These are phyloP conservation scores for Folsomia manolachei DNA, from an alignment of 2,888 invertebrate species.

Conservation along the genomic window DNA sequence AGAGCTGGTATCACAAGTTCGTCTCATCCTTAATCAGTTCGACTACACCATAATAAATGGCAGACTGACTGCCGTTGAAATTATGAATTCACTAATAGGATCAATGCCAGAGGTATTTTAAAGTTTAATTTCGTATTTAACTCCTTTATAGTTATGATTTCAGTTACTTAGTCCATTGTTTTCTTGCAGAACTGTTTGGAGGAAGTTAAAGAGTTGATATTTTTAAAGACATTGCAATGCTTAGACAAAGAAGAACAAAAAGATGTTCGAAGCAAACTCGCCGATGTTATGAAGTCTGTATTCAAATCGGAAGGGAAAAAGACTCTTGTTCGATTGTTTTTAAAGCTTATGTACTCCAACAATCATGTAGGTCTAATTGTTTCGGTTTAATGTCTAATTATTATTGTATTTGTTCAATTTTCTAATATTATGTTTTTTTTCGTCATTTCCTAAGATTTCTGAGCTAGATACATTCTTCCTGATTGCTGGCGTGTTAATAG, in stretches of 20 bases:
- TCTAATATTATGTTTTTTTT: neutral
- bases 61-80: slow-evolving; percentile 32
- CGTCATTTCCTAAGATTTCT: slow-evolving; percentile 25
- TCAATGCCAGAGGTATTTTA: slow-evolving; percentile 33
- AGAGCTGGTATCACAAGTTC: slow-evolving; percentile 33
- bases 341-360: slow-evolving; percentile 29
- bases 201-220: slow-evolving; percentile 36
- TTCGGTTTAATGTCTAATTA: neutral
- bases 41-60: slow-evolving; percentile 37
- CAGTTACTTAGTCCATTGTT: neutral
- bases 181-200: slow-evolving; percentile 30
- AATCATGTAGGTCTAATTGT: slow-evolving; percentile 33
- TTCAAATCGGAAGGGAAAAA: slow-evolving; percentile 30
- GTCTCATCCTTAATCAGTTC: slow-evolving; percentile 35
- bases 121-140: neutral
- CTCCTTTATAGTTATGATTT: neutral
- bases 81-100: slow-evolving; percentile 31
- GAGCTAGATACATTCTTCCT: slow-evolving; percentile 42
- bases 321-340: slow-evolving; percentile 25
- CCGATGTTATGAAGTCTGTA: slow-evolving; percentile 24
- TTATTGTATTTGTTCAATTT: slow-evolving; percentile 2
- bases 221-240: slow-evolving; percentile 31
- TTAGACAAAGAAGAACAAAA: slow-evolving; percentile 31
- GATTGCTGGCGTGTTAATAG: slow-evolving; percentile 32
- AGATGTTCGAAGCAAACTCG: slow-evolving; percentile 30